Base-by-base conservation (phyloP, 64 coral and sea anemone species). In the Hydrozoanthus tunicans region DNA sequence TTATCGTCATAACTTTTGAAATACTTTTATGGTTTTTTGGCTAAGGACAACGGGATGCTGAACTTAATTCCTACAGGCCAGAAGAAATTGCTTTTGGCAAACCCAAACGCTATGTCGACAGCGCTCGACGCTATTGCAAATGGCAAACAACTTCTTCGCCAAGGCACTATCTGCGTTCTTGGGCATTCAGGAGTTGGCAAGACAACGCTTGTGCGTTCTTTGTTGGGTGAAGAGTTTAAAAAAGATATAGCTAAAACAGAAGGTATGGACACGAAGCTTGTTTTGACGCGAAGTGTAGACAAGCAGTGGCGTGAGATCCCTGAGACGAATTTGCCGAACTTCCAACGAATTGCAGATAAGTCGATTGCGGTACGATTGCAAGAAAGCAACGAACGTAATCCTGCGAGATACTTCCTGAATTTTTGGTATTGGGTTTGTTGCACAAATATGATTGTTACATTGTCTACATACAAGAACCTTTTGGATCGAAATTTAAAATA, bases 81-180 rank as follows among this genome's bases (percentile, higher is more conserved):
- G 43, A 56, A 77, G 51, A 77, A 56, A 54, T 51, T 77, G 17
- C 14, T 51, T 55, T 56, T 77, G 75, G 75, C 75, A 6, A 77
- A 77, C 17, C 75, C 75, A 77, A 77, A 77, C 75, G 75, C 75
- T 14, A 77, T 77, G 75, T 77, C 75, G 17, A 77, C 75, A 56
- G 75, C 75, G 10, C 75, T 77, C 52, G 75, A 77, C 14, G 75
- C 75, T 6, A 17, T 53, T 15, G 43, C 75, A 56, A 77, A 77
- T 53, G 75, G 52, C 7, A 77, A 53, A 55, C 75, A 77, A 77
- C 12, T 15, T 0, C 75, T 77, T 43, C 75, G 52, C 52, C 75
- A 77, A 6, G 75, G 52, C 14, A 77, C 27, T 15, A 56, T 77
- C 4, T 77, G 75, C 54, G 75, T 77, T 77, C 75, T 77, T 77